Evolutionary conservation across 2,888 invertebrate species (phyloP).

Genomic region (Pantelozetes paolii): DNA sequence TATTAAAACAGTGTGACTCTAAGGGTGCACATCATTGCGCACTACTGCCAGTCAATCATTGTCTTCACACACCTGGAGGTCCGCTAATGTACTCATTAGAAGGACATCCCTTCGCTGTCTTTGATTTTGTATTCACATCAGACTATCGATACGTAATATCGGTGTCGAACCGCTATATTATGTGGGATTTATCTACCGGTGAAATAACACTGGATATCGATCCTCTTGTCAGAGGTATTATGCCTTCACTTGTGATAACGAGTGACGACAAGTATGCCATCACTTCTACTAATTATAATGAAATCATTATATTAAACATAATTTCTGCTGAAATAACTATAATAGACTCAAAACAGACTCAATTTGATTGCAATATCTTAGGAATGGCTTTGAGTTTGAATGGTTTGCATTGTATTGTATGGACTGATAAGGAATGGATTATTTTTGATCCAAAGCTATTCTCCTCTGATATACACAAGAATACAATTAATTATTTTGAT

Average conservation of each 20-base stretch:
- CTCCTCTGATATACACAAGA: not conserved
- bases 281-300: conserved; percentile 92
- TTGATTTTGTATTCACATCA: conserved; percentile 81
- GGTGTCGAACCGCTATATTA: conserved; percentile 92
- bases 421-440: conserved; percentile 67
- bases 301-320: conserved; percentile 83
- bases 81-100: conserved; percentile 96
- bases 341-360: not conserved
- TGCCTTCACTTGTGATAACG: conserved; percentile 86
- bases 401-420: conserved; percentile 68
- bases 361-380: conserved; percentile 55
- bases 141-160: conserved; percentile 90
- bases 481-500: not conserved
- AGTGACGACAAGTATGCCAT: conserved; percentile 94
- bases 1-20: conserved; percentile 83
- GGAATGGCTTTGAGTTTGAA: conserved; percentile 62
- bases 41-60: conserved; percentile 86
- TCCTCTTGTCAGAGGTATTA: conserved; percentile 90
- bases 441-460: conserved; percentile 58
- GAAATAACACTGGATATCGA: conserved; percentile 81
- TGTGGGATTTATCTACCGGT: conserved; percentile 93
- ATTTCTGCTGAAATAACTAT: conserved; percentile 84
- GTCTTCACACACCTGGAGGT: conserved; percentile 96
- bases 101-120: conserved; percentile 96
- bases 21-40: conserved; percentile 85